These are phyloP conservation scores for Eudyptes chrysolophus DNA, from an alignment of 2,113 vertebrate species.

Conservation along the genomic window DNA sequence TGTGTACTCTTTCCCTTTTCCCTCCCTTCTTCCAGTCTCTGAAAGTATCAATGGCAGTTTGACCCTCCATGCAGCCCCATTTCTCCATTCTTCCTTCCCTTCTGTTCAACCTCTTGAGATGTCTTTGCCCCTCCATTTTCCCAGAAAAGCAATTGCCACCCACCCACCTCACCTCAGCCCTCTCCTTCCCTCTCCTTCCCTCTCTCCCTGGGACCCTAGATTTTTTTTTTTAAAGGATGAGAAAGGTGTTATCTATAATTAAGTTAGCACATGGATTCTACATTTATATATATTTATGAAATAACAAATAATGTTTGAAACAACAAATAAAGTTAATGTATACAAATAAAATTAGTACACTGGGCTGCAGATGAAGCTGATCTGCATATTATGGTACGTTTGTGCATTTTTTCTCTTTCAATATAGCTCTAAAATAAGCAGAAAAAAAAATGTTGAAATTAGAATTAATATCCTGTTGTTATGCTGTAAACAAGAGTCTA, in stretches of 20 bases:
- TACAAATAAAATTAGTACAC: not conserved
- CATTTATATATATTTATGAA: not conserved
- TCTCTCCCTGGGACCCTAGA: not conserved
- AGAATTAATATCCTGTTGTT: not conserved
- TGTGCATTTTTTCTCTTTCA: not conserved
- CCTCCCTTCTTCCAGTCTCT: not conserved
- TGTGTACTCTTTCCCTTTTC: not conserved
- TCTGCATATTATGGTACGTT: not conserved
- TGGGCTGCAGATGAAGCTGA: not conserved
- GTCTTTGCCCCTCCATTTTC: not conserved
- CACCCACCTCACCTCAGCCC: rapidly evolving
- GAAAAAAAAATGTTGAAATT: not conserved
- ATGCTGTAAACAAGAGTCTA: not conserved
- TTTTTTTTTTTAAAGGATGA: not conserved
- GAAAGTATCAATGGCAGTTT: not conserved
- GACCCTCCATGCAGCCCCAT: not conserved
- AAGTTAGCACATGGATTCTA: not conserved
- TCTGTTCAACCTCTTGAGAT: not conserved
- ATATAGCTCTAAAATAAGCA: not conserved
- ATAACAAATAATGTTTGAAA: not conserved
- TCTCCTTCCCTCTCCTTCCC: not conserved
- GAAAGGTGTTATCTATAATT: not conserved
- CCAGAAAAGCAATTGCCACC: not conserved
- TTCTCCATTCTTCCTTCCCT: not conserved
- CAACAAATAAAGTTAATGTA: not conserved